These are phyloP conservation scores for Mayetiola destructor DNA, from an alignment of 2,888 invertebrate genomes.

Conservation along the genomic window DNA sequence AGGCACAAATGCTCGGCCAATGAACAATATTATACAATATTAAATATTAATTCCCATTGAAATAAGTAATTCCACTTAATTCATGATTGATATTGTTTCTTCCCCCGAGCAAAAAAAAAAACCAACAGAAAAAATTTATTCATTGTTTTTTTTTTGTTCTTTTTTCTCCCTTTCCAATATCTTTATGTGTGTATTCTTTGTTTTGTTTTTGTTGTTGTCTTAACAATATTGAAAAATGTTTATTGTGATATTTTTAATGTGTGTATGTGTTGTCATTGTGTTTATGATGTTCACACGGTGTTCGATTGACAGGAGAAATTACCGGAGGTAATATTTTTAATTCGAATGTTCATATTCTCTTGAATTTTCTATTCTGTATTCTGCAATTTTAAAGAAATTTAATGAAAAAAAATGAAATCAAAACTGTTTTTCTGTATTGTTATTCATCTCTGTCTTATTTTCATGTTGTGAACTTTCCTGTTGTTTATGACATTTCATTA, in stretches of 20 bases:
- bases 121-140: background rate
- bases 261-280: too few relatives aligned
- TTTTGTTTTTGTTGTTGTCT: slow-evolving; percentile 2
- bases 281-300: too few relatives aligned
- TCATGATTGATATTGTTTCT: too few relatives aligned
- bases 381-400: too few relatives aligned
- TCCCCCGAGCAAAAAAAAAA: too few relatives aligned
- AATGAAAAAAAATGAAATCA: background rate
- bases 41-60: too few relatives aligned
- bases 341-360: background rate
- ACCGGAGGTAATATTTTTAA: slow-evolving; percentile 11
- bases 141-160: slow-evolving; percentile 2
- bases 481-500: background rate
- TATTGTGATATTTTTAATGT: too few relatives aligned
- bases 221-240: too few relatives aligned
- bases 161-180: background rate
- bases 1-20: too few relatives aligned
- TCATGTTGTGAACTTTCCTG: background rate
- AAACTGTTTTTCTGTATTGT: background rate
- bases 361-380: background rate
- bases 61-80: background rate
- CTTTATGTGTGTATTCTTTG: slow-evolving; percentile 1
- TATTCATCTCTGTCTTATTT: background rate
- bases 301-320: slow-evolving; percentile 8
- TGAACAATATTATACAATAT: too few relatives aligned